These are phyloP conservation scores for Microplitis deprimator DNA, from an alignment of 2,888 invertebrate species.

Conservation along the genomic window DNA sequence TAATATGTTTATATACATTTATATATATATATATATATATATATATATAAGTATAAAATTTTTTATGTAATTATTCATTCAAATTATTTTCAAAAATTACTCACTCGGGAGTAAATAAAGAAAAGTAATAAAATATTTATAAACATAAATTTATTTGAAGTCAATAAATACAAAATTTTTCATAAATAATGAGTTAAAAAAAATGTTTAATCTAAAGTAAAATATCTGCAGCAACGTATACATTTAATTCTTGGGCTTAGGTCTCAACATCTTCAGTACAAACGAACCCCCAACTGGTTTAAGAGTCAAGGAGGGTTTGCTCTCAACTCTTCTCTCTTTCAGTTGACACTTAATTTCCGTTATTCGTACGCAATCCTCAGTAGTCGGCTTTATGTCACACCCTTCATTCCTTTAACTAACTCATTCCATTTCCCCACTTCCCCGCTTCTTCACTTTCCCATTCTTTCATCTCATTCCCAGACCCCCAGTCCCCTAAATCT, in stretches of 20 bases:
- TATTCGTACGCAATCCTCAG: slow-evolving; percentile 66
- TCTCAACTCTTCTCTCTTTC: slow-evolving; percentile 57
- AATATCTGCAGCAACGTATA: not conserved
- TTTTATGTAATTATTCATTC: no score
- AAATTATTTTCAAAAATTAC: no score
- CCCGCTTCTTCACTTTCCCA: slow-evolving; percentile 52
- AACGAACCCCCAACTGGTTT: slow-evolving; percentile 11
- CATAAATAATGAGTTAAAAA: no score
- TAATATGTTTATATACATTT: no score
- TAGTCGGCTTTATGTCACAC: slow-evolving; percentile 63
- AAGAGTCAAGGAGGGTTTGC: slow-evolving; percentile 34
- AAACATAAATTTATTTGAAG: no score
- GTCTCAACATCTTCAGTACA: slow-evolving; percentile 3
- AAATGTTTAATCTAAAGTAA: not conserved
- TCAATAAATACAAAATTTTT: no score
- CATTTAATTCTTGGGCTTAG: not conserved
- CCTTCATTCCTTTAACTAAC: slow-evolving; percentile 16
- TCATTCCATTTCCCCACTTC: slow-evolving; percentile 51
- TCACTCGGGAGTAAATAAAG: no score
- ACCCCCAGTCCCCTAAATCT: slow-evolving; percentile 51
- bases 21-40: no score
- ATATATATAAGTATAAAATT: no score
- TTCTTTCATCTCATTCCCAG: slow-evolving; percentile 59
- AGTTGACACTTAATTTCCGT: slow-evolving; percentile 72
- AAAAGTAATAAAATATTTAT: no score